Percentiles rank a stretch among this genome's conserved stretches.
phyloP scores from a whole-genome alignment of 2,113 vertebrate genomes.

The Prunella himalayana region DNA sequence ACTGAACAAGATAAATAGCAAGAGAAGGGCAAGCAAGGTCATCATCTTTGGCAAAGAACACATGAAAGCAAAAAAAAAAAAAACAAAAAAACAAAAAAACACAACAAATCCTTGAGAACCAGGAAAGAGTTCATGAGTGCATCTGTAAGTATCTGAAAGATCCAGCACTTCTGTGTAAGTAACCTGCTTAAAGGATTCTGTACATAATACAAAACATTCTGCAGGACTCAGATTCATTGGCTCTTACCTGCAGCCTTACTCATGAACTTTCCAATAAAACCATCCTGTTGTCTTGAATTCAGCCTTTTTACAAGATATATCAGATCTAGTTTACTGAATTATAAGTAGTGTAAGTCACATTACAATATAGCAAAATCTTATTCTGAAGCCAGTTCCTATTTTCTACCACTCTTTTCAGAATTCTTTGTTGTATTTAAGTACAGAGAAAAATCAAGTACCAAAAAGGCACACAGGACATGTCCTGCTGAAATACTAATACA shows the following conservation, averaged over 20 bases:
- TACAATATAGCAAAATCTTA: not conserved
- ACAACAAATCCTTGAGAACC: fast-evolving
- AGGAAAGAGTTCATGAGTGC: not conserved
- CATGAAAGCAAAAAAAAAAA: not conserved
- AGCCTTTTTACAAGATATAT: not conserved
- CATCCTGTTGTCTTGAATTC: not conserved
- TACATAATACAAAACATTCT: not conserved
- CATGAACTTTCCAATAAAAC: not conserved
- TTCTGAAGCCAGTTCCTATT: not conserved
- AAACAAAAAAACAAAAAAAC: not conserved
- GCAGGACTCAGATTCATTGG: not conserved
- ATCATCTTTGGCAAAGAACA: not conserved
- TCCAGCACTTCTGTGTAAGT: not conserved
- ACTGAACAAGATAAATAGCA: not conserved
- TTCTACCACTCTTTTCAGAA: not conserved
- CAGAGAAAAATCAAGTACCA: not conserved
- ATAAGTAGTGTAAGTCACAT: not conserved
- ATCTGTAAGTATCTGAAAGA: not conserved
- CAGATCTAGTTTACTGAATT: not conserved
- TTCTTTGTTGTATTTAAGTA: not conserved
- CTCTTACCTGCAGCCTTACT: not conserved
- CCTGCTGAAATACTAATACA: not conserved
- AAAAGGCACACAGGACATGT: not conserved
- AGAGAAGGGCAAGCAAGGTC: not conserved
- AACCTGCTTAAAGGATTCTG: not conserved